Evolutionary conservation across 2,113 vertebrate species (phyloP), one percentile per base, ranked within the genome.

Genomic region (Promerops cafer): DNA sequence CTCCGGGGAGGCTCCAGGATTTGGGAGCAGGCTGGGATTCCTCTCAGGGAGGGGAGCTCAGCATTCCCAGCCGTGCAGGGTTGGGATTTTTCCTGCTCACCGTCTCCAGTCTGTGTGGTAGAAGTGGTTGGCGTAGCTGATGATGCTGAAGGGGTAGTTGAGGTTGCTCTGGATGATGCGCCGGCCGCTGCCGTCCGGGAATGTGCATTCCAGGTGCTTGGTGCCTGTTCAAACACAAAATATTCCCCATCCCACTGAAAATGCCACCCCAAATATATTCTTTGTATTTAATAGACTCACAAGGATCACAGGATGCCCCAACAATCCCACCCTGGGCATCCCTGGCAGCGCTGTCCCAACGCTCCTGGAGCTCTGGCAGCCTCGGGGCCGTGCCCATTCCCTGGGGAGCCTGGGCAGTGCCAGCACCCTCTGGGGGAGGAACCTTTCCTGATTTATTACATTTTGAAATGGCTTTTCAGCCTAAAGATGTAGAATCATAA

Each of bases 51-150:
- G 13, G 39, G 77, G 8, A 60, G 33, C 53, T 44, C 13, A 35
- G 91, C 10, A 0, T 17, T 81, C 40, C 45, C 4, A 1, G 76
- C 18, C 0, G 0, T 1, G 10, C 39, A 33, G 16, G 45, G 16
- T 9, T 2, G 5, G 39, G 3, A 2, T 65, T 61, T 18, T 7
- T 6, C 21, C 45, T 13, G 44, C 98, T 96, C 90, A 99, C 99
- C 99, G 98, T 94, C 99, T 98, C 99, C 99, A 99, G 98, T 99
- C 99, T 0, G 99, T 99, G 98, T 99, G 99, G 78, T 99, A 99
- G 98, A 99, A 99, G 97, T 99, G 99, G 70, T 98, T 98, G 88
- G 98, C 97, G 5, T 99, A 99, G 89, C 98, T 98, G 35, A 99
- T 90, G 85, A 99, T 97, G 96, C 99, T 99, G 98, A 99, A 99